Evolutionary conservation across 2,888 invertebrate species (phyloP), one percentile per base, ranked within the genome.

Genomic region (Mellilla xanthometata): DNA sequence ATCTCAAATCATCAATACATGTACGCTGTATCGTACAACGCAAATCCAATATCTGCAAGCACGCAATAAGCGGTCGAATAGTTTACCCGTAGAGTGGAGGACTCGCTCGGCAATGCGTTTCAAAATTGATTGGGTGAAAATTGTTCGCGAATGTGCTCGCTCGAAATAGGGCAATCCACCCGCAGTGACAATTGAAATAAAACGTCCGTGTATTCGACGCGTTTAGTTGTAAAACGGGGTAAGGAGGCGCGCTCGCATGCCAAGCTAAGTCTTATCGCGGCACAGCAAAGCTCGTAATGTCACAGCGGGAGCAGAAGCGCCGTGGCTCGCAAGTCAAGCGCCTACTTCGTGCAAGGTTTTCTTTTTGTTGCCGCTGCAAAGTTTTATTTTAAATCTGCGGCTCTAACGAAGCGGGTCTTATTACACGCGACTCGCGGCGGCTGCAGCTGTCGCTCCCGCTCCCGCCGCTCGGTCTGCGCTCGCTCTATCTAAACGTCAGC

Each of bases 301-400:
- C 58, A 32, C 24, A 35, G 34, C 38, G 46, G 43, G 39, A 36
- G 51, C 36, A 31, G 27, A 43, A 39, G 68, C 68, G 63, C 67
- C 72, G 65, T 56, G 60, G 63, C 64, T 67, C 62, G 54, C 67
- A 66, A 74, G 78, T 81, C 75, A 78, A 80, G 79, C 73, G 72
- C 65, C 65, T 68, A 72, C 77, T 77, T 70, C 64, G 70, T 60
- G 65, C 68, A 71, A 64, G 68, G 70, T 72, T 71, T 75, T 77
- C 77, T 80, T 84, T 86, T 84, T 82, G 78, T 82, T 78, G 69
- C 57, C 68, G 60, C 65, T 66, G 72, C 68, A 67, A 72, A 72
- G 76, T 81, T 87, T 86, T 88, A 84, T 87, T 87, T 85, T 81
- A 78, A 87, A 83, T 85, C 84, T 78, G 80, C 64, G 71, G 76